These are phyloP conservation scores for Peucedramus taeniatus DNA, from an alignment of 2,113 vertebrate species.

Conservation along the genomic window DNA sequence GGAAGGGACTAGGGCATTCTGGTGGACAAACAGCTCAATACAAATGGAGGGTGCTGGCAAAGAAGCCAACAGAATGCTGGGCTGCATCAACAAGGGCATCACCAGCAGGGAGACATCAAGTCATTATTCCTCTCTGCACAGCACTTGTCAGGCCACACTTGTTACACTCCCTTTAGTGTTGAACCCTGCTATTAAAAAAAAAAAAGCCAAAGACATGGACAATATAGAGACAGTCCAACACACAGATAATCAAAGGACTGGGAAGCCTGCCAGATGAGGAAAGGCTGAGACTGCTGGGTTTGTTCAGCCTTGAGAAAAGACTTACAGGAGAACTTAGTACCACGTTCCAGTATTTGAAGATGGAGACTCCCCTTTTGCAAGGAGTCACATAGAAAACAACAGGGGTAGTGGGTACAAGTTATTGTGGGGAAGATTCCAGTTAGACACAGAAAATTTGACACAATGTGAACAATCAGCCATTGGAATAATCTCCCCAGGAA, in stretches of 20 bases:
- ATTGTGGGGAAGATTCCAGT: background rate
- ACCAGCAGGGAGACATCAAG: background rate
- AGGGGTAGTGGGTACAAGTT: background rate
- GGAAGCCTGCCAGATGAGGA: background rate
- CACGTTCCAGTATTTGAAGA: background rate
- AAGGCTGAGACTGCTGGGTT: background rate
- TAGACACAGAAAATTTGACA: background rate
- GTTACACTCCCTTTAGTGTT: background rate
- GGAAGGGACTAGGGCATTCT: background rate
- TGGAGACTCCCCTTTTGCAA: background rate
- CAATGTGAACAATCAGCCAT: background rate
- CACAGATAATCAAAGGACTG: background rate
- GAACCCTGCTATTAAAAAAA: background rate
- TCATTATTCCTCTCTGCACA: background rate
- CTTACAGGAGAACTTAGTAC: background rate
- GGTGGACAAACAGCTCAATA: background rate
- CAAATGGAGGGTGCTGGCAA: background rate
- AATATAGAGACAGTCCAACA: background rate
- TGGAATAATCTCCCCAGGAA: background rate
- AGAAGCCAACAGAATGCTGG: background rate
- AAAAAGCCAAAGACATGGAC: too few species aligned
- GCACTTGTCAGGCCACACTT: background rate
- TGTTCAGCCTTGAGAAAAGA: background rate
- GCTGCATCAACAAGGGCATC: background rate
- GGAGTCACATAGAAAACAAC: background rate